These are phyloP conservation scores for Cartodere bifasciata DNA, from an alignment of 2,888 invertebrate species.

Conservation along the genomic window DNA sequence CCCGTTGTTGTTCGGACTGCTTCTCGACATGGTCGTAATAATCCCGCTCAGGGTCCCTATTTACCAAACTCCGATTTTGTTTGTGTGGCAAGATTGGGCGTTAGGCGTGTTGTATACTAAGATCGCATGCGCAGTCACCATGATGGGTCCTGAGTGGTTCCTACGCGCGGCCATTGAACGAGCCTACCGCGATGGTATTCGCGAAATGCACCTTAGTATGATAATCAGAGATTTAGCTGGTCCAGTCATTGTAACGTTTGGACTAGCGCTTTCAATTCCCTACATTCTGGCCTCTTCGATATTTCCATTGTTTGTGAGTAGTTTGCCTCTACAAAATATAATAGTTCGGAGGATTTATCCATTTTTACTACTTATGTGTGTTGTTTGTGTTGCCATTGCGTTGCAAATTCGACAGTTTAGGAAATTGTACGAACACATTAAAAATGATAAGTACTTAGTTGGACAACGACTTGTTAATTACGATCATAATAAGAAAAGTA, in stretches of 20 bases:
- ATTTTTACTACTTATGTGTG: conserved; percentile 60
- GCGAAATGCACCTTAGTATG: conserved; percentile 82
- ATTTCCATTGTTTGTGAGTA: conserved; percentile 52
- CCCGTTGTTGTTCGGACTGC: conserved; percentile 80
- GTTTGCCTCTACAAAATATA: conserved; percentile 55
- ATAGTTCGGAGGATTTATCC: conserved; percentile 84
- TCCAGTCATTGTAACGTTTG: conserved; percentile 80
- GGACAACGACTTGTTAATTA: conserved; percentile 95
- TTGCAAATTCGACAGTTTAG: conserved; percentile 89
- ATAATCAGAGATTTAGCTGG: conserved; percentile 77
- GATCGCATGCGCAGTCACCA: conserved; percentile 88
- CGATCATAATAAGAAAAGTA: conserved; percentile 61
- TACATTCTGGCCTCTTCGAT: conserved; percentile 76
- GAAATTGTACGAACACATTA: conserved; percentile 93
- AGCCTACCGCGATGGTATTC: conserved; percentile 84
- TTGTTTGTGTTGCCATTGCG: conserved; percentile 54
- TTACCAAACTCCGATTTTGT: conserved; percentile 79
- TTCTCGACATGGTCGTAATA: conserved; percentile 82
- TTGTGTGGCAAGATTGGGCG: conserved; percentile 95
- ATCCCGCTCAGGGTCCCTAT: conserved; percentile 87
- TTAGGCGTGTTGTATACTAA: conserved; percentile 95
- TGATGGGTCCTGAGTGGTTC: conserved; percentile 98
- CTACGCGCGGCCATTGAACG: conserved; percentile 83
- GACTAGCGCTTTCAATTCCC: conserved; percentile 83
- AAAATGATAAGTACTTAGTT: conserved; percentile 97